Conservation (phyloP, 2,888 invertebrate species). For the Orthosia cruda region DNA sequence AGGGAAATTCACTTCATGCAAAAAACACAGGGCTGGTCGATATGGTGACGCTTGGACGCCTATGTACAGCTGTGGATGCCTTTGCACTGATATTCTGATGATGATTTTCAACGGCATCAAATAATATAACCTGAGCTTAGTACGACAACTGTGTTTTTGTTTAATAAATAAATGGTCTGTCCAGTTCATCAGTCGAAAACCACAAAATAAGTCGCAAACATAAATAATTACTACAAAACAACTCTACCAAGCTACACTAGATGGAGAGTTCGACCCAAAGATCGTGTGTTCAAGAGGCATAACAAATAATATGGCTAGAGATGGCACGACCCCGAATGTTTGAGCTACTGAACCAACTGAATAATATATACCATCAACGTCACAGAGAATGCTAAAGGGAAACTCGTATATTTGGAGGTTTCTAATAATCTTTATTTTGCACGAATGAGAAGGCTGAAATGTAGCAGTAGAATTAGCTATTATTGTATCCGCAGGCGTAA, state of each 20-base stretch:
- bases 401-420: constrained; percentile 41
- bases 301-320: constrained; percentile 50
- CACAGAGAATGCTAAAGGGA: constrained; percentile 54
- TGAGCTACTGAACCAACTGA: constrained; percentile 46
- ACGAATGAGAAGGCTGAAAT: constrained; percentile 1
- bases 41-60: too few species aligned
- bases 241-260: neutral
- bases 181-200: neutral
- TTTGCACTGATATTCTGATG: neutral
- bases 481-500: too few species aligned
- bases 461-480: neutral
- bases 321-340: constrained; percentile 47
- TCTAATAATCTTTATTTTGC: constrained; percentile 47
- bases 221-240: constrained; percentile 44
- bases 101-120: neutral
- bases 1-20: too few species aligned
- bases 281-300: constrained; percentile 48
- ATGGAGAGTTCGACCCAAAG: constrained; percentile 14
- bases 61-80: neutral
- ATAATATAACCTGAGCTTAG: too few species aligned
- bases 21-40: too few species aligned
- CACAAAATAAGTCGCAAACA: neutral
- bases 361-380: constrained; percentile 58
- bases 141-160: too few species aligned
- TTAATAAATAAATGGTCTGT: too few species aligned